A percentile compares a stretch with the other conserved stretches of the same genome.
Conservation (phyloP, 2,113 vertebrate genomes). For the human region GRCh38 chr9:127800501-127801000, state of each 20-base stretch:
- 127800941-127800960: no score
- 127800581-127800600: background rate
- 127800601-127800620: background rate
- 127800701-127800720: background rate
- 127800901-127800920: no score
- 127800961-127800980: no score
- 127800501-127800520: background rate
- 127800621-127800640: background rate
- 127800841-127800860: no score
- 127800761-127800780: background rate
- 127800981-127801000: no score
- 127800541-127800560: background rate
- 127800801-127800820: no score
- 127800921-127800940: no score
- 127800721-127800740: background rate
- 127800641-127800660: background rate
- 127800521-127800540: background rate
- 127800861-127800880: no score
- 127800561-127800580: background rate
- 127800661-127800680: background rate
- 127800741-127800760: background rate
- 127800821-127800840: no score
- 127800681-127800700: background rate
- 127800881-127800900: no score
- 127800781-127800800: no score